Evolutionary conservation across 1,140 invertebrate species (phyloP).

Genomic region (Bombus breviceps): DNA sequence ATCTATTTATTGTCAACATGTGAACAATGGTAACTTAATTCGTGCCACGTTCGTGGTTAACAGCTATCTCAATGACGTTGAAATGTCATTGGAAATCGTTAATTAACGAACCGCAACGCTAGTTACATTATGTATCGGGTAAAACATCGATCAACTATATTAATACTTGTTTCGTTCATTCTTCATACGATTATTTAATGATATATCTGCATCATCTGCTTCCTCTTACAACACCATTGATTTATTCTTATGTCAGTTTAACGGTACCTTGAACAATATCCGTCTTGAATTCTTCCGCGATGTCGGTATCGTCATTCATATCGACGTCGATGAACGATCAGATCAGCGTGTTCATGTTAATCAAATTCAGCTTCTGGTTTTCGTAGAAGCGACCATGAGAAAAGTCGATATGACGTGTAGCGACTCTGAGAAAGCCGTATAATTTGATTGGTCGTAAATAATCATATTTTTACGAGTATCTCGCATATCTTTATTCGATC

Average conservation of each 20-base stretch:
- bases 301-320: not conserved
- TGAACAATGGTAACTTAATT: conserved; percentile 29
- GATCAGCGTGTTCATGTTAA: conserved; percentile 1
- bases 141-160: too few species aligned
- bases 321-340: not conserved
- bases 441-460: not conserved
- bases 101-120: not conserved
- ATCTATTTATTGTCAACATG: not conserved
- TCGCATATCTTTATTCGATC: not conserved
- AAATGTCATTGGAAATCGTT: conserved; percentile 32
- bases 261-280: not conserved
- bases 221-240: not conserved
- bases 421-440: too few species aligned
- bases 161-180: not conserved
- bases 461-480: not conserved
- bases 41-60: not conserved
- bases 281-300: not conserved
- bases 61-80: conserved; percentile 37
- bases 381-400: not conserved
- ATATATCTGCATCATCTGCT: not conserved
- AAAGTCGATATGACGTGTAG: not conserved
- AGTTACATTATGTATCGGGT: not conserved
- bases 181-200: not conserved
- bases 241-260: not conserved
- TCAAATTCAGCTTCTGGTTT: not conserved